Base-by-base conservation (phyloP, 1,140 invertebrate species). In the Campoletis sonorensis region DNA sequence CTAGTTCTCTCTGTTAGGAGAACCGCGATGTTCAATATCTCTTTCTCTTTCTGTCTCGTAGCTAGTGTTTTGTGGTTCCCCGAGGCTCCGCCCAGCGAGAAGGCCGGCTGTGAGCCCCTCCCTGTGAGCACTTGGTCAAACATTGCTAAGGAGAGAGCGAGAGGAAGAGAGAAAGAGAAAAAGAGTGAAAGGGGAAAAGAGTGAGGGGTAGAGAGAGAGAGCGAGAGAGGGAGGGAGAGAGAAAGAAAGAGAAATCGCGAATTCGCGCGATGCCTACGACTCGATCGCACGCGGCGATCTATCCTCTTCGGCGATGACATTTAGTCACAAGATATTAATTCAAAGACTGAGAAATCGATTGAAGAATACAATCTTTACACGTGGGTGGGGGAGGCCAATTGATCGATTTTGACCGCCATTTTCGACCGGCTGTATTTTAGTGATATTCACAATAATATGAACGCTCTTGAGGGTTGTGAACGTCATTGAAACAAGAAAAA, bases 41-140 rank as follows among this genome's bases (percentile, higher is more conserved):
- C 51, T 51, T 30, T 27, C 54, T 77, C 21, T 75, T 23, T 75
- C 26, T 51, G 16, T 77, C n/a, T 77, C 27, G 88, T 86, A 88
- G 87, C 88, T 88, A 87, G 85, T 90, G 88, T 92, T 92, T 91
- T 91, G 91, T 89, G 87, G 89, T 89, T 89, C 85, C 84, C 84
- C 81, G 88, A 92, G 85, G 91, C 91, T 91, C 91, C 91, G 91
- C 91, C 91, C 91, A 92, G 86, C 80, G 84, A 87, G 89, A 90
- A 88, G 67, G 86, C 82, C 86, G 84, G 67, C 67, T 70, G 67
- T 30, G 88, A 87, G 90, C 91, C 90, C 91, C 91, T 92, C 91
- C 91, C 89, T 91, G 89, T 79, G 30, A 33, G 87, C 85, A 86
- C 83, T 82, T 68, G 51, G 79, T 79, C 80, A 79, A 87, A 82